These are phyloP conservation scores for Zaprionus gabonicus DNA, from an alignment of 1,140 invertebrate species.

Conservation along the genomic window DNA sequence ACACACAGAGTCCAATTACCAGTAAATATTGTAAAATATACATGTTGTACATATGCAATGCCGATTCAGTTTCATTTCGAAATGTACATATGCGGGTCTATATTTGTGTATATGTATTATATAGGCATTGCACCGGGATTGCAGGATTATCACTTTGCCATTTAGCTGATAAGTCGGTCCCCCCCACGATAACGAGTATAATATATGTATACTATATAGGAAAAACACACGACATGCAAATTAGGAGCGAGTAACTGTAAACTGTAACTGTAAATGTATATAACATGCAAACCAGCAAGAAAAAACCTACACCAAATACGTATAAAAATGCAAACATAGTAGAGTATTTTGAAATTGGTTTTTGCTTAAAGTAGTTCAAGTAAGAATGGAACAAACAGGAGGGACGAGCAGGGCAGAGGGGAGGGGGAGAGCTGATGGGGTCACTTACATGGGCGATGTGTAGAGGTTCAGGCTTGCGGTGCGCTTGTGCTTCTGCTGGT, in stretches of 20 bases:
- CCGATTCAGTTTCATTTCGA: not conserved
- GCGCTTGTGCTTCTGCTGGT: conserved; percentile 64
- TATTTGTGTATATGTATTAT: not conserved
- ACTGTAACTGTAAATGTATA: conserved; percentile 29
- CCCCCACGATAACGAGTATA: conserved; percentile 30
- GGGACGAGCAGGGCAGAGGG: conserved; percentile 12
- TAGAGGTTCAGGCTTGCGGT: conserved; percentile 64
- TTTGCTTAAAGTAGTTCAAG: conserved; percentile 40
- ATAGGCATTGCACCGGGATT: conserved; percentile 4
- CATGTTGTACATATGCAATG: not conserved
- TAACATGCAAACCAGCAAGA: conserved; percentile 68
- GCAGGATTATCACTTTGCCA: conserved; percentile 39
- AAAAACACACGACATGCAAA: conserved; percentile 62
- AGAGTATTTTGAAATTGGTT: conserved; percentile 16
- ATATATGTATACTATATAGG: conserved; percentile 14
- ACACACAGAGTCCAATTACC: not conserved
- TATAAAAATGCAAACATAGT: conserved; percentile 18
- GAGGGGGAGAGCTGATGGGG: not conserved
- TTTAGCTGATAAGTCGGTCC: conserved; percentile 35
- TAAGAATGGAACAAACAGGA: conserved; percentile 38
- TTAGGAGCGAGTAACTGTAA: conserved; percentile 44
- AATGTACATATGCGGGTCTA: not conserved
- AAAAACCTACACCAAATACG: conserved; percentile 64
- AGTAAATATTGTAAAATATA: not conserved
- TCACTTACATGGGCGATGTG: conserved; percentile 70